Evolutionary conservation across 2,797 vertebrate genomes (phyloP).

Genomic region (Synanceia verrucosa): DNA sequence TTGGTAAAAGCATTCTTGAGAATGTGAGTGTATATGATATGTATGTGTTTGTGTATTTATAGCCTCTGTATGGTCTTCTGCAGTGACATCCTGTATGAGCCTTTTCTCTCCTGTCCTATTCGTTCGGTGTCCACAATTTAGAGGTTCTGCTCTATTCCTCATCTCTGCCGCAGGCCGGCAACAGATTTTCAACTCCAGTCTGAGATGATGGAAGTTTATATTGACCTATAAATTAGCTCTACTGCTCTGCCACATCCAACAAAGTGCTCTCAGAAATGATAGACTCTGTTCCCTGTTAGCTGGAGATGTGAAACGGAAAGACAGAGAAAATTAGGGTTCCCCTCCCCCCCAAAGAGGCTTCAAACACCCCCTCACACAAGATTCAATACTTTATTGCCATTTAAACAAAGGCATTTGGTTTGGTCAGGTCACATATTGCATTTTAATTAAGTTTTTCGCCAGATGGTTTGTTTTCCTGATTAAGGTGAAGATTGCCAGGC

Average conservation of each 20-base stretch:
- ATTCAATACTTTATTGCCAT: neutral
- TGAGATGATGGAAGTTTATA: conserved; percentile 75
- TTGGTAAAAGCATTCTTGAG: conserved; percentile 2
- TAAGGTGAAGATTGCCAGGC: conserved; percentile 6
- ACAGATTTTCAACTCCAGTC: conserved; percentile 53
- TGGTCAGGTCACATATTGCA: neutral
- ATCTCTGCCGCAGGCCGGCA: conserved; percentile 56
- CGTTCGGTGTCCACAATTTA: conserved; percentile 35
- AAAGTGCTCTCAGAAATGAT: conserved; percentile 66
- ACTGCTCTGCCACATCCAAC: conserved; percentile 61
- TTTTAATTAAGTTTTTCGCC: conserved; percentile 4
- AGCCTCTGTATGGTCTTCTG: neutral
- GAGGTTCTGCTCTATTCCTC: conserved; percentile 54
- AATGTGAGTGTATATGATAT: neutral
- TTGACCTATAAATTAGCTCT: conserved; percentile 79
- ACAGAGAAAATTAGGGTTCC: conserved; percentile 7
- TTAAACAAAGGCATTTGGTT: neutral
- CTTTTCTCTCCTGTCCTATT: conserved; percentile 8
- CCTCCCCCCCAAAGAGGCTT: neutral
- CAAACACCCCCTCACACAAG: neutral
- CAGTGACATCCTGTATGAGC: neutral
- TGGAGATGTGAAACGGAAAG: conserved; percentile 39
- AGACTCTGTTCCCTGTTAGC: conserved; percentile 51
- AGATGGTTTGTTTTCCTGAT: conserved; percentile 7
- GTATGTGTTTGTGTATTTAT: conserved; percentile 14